Evolutionary conservation across 2,888 invertebrate genomes (phyloP).

Genomic region (Meteorus colon): DNA sequence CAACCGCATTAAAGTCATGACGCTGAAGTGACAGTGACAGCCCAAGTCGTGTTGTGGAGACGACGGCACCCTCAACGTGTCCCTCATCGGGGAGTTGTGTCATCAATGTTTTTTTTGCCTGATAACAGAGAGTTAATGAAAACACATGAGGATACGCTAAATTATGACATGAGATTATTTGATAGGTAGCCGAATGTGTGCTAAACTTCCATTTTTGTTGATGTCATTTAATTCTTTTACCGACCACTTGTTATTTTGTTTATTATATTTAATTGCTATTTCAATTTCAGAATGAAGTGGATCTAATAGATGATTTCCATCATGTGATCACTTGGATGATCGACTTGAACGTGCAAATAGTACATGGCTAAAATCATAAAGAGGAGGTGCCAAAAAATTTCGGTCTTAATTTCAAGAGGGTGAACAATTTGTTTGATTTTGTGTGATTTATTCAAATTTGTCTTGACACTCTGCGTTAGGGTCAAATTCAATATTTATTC

Average conservation of each 20-base stretch:
- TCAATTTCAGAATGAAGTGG: background rate
- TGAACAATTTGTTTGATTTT: no score
- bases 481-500: no score
- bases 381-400: no score
- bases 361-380: no score
- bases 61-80: conserved; percentile 55
- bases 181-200: background rate
- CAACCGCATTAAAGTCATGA: conserved; percentile 63
- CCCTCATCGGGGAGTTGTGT: conserved; percentile 53
- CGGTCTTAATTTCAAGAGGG: no score
- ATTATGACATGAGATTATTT: background rate
- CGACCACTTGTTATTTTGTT: background rate
- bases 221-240: background rate
- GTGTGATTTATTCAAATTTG: no score
- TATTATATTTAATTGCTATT: background rate
- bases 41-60: conserved; percentile 59
- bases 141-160: background rate
- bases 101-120: conserved; percentile 61
- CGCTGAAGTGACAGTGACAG: conserved; percentile 62
- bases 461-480: no score
- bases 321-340: no score
- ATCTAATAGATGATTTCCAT: no score
- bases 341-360: no score
- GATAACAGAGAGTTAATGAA: conserved; percentile 10
- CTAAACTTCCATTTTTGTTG: background rate